Base-by-base conservation (phyloP, 2,888 invertebrate species). In the Xestia rhomboidea region DNA sequence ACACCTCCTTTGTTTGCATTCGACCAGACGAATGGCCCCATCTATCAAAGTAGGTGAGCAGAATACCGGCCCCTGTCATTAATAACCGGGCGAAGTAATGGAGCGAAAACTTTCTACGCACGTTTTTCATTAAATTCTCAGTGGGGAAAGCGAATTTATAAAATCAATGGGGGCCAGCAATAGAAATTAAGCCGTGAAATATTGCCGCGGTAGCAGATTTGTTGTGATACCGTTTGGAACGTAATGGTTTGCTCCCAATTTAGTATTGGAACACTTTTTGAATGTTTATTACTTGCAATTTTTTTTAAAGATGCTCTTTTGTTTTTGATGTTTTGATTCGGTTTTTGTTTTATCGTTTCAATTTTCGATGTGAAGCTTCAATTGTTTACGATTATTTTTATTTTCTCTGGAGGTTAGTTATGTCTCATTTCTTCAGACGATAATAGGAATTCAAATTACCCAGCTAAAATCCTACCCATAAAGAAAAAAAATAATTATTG, bases 71-170 rank as follows among this genome's bases (percentile, higher is more conserved):
- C 84, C 74, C 86, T 82, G 90, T 91, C 94, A 93, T 93, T 93
- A 93, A 94, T 94, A 93, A 93, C 93, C 88, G 82, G 84, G 82
- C 87, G 87, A 90, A 92, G 93, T 93, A 94, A 94, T 93, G 92
- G 92, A 91, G 86, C 90, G 91, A 89, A 91, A 94, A 93, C 91
- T 94, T 94, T 95, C 94, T 93, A 93, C 93, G 94, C 95, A 95
- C 94, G 94, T 94, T 94, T 95, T 94, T 94, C 94, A 95, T 95
- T 94, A 94, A 94, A 94, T 90, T 90, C 91, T 88, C 90, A 85
- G 88, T 89, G 76, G 87, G 91, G 86, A 89, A 85, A 90, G 87
- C 87, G 90, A 92, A 92, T 93, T 93, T 93, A 91, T 91, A 92
- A 93, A 92, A 93, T 93, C 93, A 93, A 93, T 93, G 92, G 89